Evolutionary conservation across 2,888 invertebrate genomes (phyloP).

Genomic region (Arrhopalites spinosus): DNA sequence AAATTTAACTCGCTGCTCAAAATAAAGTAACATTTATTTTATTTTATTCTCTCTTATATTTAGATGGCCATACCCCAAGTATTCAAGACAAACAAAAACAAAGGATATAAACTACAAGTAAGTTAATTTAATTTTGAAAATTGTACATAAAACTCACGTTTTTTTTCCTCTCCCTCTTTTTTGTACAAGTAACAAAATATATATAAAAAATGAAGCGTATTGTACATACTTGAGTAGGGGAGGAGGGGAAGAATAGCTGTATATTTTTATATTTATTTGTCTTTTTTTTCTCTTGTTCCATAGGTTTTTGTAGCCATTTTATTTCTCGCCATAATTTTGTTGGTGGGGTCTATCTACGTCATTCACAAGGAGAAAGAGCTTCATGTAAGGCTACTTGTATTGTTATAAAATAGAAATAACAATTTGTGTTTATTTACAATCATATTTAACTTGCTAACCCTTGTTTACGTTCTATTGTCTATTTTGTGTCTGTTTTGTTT

Average conservation of each 20-base stretch:
- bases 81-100: slow-evolving; percentile 70
- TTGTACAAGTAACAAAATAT: no score
- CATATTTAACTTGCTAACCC: not conserved
- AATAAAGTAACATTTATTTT: not conserved
- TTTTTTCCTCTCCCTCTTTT: no score
- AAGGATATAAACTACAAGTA: slow-evolving; percentile 78
- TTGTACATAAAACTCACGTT: no score
- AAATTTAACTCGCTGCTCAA: no score
- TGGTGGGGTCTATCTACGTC: slow-evolving; percentile 82
- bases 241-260: no score
- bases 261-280: no score
- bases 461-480: not conserved
- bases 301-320: slow-evolving; percentile 73
- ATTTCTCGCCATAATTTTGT: slow-evolving; percentile 78
- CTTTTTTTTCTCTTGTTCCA: no score
- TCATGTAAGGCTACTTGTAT: no score
- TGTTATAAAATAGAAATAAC: not conserved
- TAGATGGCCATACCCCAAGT: slow-evolving; percentile 71
- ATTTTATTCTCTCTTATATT: not conserved
- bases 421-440: not conserved
- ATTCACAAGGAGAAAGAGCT: slow-evolving; percentile 81
- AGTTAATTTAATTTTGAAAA: no score
- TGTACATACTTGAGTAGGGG: no score
- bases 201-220: no score
- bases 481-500: not conserved